Evolutionary conservation across 2,797 vertebrate genomes (phyloP), one percentile per base, ranked within the genome.

Genomic region (Adrianichthys oophorus): DNA sequence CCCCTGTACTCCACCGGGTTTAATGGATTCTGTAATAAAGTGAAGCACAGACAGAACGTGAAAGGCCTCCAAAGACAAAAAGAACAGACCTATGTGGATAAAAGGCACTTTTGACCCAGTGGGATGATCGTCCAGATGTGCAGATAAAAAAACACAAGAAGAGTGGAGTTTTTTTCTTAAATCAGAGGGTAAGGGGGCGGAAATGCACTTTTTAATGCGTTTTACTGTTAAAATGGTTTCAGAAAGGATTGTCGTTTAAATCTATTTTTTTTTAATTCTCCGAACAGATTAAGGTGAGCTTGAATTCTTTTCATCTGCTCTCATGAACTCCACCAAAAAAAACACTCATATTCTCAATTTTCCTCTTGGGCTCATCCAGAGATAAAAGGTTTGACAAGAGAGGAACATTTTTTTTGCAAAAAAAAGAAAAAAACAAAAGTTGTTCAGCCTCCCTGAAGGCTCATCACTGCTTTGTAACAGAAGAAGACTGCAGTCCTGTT

Each of bases 41-140:
- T 58, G 24, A 59, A 72, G 55, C 49, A 32, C 10, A 64, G 58
- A 16, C 21, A 41, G 48, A 68, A 52, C 47, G 43, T 29, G 67
- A 44, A 57, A 53, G 43, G 19, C 10, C 42, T 65, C 52, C 18
- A 18, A 17, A 50, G 48, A 68, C 23, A 48, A 51, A 48, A 76
- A 68, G 15, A 19, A 69, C 68, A 55, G 53, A 58, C 48, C 41
- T 56, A 19, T 17, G 52, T 56, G 43, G 52, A 63, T 40, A 10
- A 15, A 18, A 18, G 32, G 60, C 41, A 52, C 41, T 55, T 69
- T 48, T 7, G 1, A 4, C 19, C 65, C 44, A 37, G 57, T 62
- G 62, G 66, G 50, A 68, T 19, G 16, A 60, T 59, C 7, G 37
- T 78, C 74, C 82, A 83, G 76, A 74, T 84, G 80, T 75, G 63